A percentile compares a stretch with the other conserved stretches of the same genome.
These are phyloP conservation scores for Grus americana DNA, from an alignment of 2,113 vertebrate genomes.

Conservation along the genomic window DNA sequence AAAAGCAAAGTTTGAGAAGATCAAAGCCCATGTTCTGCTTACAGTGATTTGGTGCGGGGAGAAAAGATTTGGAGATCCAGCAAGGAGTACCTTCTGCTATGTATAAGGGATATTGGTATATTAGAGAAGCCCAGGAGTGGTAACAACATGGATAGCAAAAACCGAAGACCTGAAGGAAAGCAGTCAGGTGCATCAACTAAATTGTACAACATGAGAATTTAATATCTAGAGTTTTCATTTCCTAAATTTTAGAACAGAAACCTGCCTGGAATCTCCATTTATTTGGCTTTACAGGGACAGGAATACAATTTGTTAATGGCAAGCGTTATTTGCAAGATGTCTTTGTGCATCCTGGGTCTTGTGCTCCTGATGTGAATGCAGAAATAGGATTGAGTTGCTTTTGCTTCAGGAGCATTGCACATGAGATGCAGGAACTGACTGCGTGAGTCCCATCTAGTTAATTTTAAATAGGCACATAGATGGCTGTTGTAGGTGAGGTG, in stretches of 20 bases:
- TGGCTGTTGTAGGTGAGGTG: neutral
- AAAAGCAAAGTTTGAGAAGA: neutral
- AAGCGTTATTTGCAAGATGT: neutral
- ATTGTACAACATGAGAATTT: neutral
- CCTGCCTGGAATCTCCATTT: neutral
- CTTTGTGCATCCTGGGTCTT: neutral
- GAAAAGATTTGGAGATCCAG: neutral
- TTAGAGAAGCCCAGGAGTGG: neutral
- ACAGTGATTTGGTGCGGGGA: too few species aligned
- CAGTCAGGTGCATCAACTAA: neutral
- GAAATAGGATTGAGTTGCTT: neutral
- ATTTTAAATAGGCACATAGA: neutral
- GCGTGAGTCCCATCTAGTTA: neutral
- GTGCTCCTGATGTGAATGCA: neutral
- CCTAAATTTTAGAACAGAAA: neutral
- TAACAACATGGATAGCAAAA: neutral
- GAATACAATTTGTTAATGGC: neutral
- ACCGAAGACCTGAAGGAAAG: neutral
- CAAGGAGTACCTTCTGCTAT: neutral
- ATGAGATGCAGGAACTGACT: neutral
- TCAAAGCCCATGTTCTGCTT: neutral
- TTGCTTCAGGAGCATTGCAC: neutral
- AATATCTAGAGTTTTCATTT: neutral
- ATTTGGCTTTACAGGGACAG: neutral
- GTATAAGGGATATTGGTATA: too few species aligned